These are phyloP conservation scores for Oxytorus armatus DNA, from an alignment of 2,888 invertebrate species.

Conservation along the genomic window DNA sequence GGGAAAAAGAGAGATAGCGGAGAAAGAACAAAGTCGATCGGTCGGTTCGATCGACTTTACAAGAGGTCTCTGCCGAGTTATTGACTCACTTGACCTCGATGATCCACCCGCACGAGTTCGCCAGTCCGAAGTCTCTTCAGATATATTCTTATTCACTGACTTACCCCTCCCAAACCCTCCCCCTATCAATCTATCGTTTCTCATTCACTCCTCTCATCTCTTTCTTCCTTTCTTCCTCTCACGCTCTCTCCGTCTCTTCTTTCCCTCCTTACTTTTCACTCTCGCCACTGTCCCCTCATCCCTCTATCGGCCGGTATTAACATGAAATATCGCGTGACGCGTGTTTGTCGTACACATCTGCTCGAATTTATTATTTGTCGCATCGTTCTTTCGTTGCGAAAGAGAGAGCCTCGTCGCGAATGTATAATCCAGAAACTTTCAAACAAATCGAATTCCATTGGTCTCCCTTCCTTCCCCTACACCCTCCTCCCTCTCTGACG, in stretches of 20 bases:
- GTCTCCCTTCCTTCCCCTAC: conserved; percentile 35
- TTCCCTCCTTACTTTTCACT: conserved; percentile 53
- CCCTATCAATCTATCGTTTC: no score
- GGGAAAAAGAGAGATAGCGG: no score
- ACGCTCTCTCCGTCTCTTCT: conserved; percentile 29
- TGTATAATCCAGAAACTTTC: conserved; percentile 72
- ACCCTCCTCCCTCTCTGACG: conserved; percentile 27
- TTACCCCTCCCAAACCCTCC: conserved; percentile 51
- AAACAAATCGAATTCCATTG: conserved; percentile 81
- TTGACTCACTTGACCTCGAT: conserved; percentile 70
- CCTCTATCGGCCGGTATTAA: conserved; percentile 68
- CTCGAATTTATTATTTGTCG: conserved; percentile 78
- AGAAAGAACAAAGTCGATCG: conserved; percentile 70
- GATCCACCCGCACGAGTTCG: conserved; percentile 68
- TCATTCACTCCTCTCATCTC: conserved; percentile 54
- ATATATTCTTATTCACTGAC: conserved; percentile 54
- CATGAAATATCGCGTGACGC: conserved; percentile 74
- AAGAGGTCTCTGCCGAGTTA: conserved; percentile 66
- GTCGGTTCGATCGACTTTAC: conserved; percentile 67
- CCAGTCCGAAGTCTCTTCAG: conserved; percentile 63
- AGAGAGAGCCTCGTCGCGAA: conserved; percentile 60
- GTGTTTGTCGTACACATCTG: conserved; percentile 71
- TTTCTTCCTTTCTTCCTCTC: conserved; percentile 42
- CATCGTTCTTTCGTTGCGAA: conserved; percentile 62
- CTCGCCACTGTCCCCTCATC: conserved; percentile 61